These are phyloP conservation scores for Pseudotriccus pelzelni DNA, from an alignment of 2,797 vertebrate species.

Conservation along the genomic window DNA sequence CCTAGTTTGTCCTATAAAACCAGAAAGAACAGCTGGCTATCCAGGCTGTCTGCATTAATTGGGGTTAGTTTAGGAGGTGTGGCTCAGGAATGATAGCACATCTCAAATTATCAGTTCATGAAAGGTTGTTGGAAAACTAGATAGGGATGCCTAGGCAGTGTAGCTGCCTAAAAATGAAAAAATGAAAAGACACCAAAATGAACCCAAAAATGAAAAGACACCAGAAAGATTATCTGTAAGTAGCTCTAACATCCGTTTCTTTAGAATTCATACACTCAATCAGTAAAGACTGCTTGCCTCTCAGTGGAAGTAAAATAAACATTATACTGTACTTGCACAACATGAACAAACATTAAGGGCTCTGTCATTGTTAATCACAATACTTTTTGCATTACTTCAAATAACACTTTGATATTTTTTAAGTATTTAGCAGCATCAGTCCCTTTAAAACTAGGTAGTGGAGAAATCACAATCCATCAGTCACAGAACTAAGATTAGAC, in stretches of 20 bases:
- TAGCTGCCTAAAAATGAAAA: not conserved
- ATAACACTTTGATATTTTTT: not conserved
- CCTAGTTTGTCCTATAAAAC: not conserved
- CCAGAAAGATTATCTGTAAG: not conserved
- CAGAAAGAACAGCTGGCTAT: not conserved
- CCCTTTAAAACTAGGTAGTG: not conserved
- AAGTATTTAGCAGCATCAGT: not conserved
- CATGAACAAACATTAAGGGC: not conserved
- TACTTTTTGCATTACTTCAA: not conserved
- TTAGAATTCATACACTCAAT: not conserved
- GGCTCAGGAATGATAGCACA: not conserved
- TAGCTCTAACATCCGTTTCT: not conserved
- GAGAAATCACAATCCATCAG: not conserved
- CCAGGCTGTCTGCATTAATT: not conserved
- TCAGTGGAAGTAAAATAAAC: not conserved
- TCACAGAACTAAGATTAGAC: not conserved
- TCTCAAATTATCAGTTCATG: accelerated
- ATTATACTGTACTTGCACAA: not conserved
- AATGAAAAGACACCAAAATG: not conserved
- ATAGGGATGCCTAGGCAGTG: not conserved
- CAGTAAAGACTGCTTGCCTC: not conserved
- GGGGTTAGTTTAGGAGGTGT: not conserved
- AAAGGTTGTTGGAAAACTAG: not conserved
- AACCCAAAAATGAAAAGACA: not conserved
- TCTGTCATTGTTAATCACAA: not conserved